Base-by-base conservation (phyloP, 2,113 vertebrate species). In the Psilopsiagon aymara region DNA sequence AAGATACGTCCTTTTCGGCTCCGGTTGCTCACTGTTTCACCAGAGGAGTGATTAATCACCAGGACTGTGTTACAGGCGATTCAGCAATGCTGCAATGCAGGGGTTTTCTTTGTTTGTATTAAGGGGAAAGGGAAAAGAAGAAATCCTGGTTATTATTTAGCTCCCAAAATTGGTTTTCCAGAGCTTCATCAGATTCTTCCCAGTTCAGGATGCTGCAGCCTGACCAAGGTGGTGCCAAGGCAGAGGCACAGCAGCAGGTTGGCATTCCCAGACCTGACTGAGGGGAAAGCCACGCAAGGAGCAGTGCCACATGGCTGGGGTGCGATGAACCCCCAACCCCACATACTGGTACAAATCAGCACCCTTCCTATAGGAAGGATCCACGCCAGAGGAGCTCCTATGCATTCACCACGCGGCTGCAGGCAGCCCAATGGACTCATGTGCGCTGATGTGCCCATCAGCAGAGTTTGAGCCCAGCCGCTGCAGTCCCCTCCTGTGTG, bases 61-160 rank as follows among this genome's bases (percentile, higher is more conserved):
- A 44, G 77, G 84, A 70, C 88, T 87, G 41, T 74, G 90, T 81
- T 82, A 87, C 37, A 77, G 83, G 68, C 83, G 0, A 82, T 67
- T 86, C 90, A 53, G 81, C 91, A 68, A 17, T 94, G 96, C 95
- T 92, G 94, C 96, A 96, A 94, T 97, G 96, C 96, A 96, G 96
- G 77, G 94, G 78, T 85, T 95, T 95, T 91, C 92, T 90, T 96
- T 90, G 90, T 92, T 92, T 89, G 81, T 75, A 68, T 63, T 66
- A 78, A 49, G 43, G 59, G 88, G 43, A 86, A 95, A 33, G 39
- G 33, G 28, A 17, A 7, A 1, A 3, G 23, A 35, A 41, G 24
- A 49, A 25, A 1, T 2, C 13, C 41, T 14, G 27, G 64, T 75
- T 49, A n/a, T 41, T 73, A 53, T 51, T 88, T 82, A 82, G 63